A percentile compares a stretch with the other conserved stretches of the same genome.
Evolutionary conservation across 1,140 invertebrate genomes (phyloP).

Genomic region (Odontomachus brunneus): DNA sequence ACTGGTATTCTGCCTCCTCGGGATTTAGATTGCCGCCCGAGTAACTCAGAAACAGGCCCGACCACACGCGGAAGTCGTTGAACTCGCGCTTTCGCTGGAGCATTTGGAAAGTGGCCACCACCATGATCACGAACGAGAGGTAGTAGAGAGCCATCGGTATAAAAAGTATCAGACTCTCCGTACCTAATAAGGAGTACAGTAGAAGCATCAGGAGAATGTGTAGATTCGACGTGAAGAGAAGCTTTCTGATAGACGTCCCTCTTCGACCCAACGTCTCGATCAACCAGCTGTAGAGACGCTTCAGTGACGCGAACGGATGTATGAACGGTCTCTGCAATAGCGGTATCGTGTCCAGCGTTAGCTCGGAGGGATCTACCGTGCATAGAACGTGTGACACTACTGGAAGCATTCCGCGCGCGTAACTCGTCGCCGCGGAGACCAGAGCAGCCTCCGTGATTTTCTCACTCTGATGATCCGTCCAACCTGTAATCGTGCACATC

Average conservation of each 20-base stretch:
- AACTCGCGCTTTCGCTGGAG: constrained; percentile 90
- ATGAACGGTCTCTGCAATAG: constrained; percentile 89
- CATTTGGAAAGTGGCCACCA: constrained; percentile 92
- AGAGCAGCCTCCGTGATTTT: constrained; percentile 92
- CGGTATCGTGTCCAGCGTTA: constrained; percentile 89
- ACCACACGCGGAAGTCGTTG: constrained; percentile 91
- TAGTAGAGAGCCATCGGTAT: constrained; percentile 90
- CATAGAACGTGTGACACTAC: constrained; percentile 90
- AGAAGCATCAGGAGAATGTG: constrained; percentile 89
- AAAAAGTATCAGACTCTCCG: constrained; percentile 88
- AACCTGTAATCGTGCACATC: constrained; percentile 67
- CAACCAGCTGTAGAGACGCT: constrained; percentile 88
- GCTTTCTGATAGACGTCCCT: constrained; percentile 84
- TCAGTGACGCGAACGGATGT: constrained; percentile 89
- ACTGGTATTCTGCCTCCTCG: constrained; percentile 92
- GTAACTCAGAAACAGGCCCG: constrained; percentile 91
- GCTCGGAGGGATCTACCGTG: constrained; percentile 88
- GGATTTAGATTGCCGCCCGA: constrained; percentile 89
- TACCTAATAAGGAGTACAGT: constrained; percentile 89
- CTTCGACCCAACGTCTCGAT: constrained; percentile 87
- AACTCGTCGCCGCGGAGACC: constrained; percentile 92
- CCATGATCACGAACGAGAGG: constrained; percentile 90
- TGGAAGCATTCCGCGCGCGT: constrained; percentile 91
- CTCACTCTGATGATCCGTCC: constrained; percentile 87
- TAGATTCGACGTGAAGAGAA: constrained; percentile 87